Evolutionary conservation across 2,797 vertebrate species (phyloP).

Genomic region (Tokudaia tokunoshimensis): DNA sequence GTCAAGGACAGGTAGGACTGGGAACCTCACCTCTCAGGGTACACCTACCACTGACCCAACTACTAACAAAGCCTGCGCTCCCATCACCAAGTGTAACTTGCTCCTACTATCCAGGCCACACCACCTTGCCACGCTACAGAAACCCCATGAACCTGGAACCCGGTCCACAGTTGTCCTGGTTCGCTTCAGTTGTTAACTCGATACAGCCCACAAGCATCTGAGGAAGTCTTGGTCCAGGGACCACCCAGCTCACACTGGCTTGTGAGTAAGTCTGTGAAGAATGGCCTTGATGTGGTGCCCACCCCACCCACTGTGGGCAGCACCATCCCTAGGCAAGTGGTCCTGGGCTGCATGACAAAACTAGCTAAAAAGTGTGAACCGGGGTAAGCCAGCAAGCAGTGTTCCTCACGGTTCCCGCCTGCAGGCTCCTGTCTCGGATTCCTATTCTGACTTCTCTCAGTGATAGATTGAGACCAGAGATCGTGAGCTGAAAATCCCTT

Average conservation of each 20-base stretch:
- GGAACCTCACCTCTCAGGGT: neutral
- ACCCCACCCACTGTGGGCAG: neutral
- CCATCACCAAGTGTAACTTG: neutral
- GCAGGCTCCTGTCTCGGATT: neutral
- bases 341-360: neutral
- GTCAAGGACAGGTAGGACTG: neutral
- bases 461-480: neutral
- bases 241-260: neutral
- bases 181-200: neutral
- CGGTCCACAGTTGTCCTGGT: neutral
- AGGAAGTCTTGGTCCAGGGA: neutral
- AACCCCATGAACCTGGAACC: neutral
- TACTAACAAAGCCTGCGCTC: neutral
- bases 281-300: neutral
- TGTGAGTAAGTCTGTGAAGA: neutral
- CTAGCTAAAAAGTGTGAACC: neutral
- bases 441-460: neutral
- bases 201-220: neutral
- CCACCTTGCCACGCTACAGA: neutral
- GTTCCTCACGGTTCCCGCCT: neutral
- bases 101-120: neutral
- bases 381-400: neutral
- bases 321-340: neutral
- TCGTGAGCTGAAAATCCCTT: neutral
- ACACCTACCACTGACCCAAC: accelerated